A percentile compares a stretch with the other conserved stretches of the same genome.
Conservation (phyloP, 1,140 invertebrate species). For the Pseudomyrmex dendroicus region DNA sequence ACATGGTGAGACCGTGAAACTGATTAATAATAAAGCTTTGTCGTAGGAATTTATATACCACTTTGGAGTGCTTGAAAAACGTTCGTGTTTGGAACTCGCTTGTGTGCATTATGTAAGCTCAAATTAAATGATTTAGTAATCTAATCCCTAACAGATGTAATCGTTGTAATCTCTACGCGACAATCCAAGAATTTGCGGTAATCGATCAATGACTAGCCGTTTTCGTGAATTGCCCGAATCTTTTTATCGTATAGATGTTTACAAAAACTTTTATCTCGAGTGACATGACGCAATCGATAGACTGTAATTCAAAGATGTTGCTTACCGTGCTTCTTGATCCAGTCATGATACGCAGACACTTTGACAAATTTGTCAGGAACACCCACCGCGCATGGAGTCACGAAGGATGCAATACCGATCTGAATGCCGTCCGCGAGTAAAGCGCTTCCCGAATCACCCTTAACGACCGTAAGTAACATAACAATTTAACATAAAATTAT, state of each 20-base stretch:
- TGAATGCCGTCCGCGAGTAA: constrained; percentile 83
- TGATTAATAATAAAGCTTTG: neutral
- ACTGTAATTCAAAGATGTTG: neutral
- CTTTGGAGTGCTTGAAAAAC: neutral
- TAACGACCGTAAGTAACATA: constrained; percentile 34
- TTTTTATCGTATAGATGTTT: neutral
- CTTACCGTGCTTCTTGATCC: constrained; percentile 81
- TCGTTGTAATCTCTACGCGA: neutral
- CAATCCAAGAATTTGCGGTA: neutral
- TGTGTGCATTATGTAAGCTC: no score
- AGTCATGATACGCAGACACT: constrained; percentile 83
- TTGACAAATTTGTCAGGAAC: constrained; percentile 88
- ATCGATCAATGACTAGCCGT: neutral
- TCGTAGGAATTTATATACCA: constrained; percentile 53
- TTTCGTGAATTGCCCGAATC: neutral
- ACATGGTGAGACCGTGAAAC: constrained; percentile 30
- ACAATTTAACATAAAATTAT: neutral
- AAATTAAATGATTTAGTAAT: no score
- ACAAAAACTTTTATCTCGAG: constrained; percentile 2
- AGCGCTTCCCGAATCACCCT: constrained; percentile 88
- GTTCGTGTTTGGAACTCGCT: neutral
- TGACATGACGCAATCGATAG: neutral
- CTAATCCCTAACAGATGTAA: constrained; percentile 8
- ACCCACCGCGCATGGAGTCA: constrained; percentile 87
- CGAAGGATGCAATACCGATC: constrained; percentile 89